phyloP scores from a whole-genome alignment of 2,113 vertebrate species.

The mouse (Mus musculus) region DNA sequence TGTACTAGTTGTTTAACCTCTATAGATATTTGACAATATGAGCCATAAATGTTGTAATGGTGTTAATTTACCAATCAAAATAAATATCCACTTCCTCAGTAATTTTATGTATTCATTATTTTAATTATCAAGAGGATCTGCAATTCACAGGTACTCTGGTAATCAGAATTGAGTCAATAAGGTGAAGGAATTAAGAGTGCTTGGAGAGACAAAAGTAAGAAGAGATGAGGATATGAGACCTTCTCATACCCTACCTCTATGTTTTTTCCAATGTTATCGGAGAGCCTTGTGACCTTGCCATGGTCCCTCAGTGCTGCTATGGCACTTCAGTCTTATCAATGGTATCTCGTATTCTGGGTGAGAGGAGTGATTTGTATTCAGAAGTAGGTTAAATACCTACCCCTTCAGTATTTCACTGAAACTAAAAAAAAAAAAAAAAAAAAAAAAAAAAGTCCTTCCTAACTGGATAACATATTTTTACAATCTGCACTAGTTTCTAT shows the following conservation, averaged over 20 bases:
- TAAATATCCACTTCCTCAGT: background rate
- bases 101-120: background rate
- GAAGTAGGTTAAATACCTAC: background rate
- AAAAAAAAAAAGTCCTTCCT: background rate
- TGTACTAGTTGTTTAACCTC: background rate
- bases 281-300: background rate
- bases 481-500: background rate
- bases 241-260: background rate
- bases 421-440: background rate
- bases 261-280: background rate
- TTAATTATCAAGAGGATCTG: background rate
- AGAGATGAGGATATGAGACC: background rate
- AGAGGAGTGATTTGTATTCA: background rate
- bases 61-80: background rate
- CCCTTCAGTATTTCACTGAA: background rate
- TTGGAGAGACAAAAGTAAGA: accelerated
- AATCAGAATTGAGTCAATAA: background rate
- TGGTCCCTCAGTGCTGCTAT: accelerated
- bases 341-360: accelerated
- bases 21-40: background rate
- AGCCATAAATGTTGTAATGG: background rate
- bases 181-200: background rate
- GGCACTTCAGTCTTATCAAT: background rate
- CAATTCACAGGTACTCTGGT: background rate
- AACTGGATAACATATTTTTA: background rate